Evolutionary conservation across 2,888 invertebrate species (phyloP).

Genomic region (Drosophila formosana): DNA sequence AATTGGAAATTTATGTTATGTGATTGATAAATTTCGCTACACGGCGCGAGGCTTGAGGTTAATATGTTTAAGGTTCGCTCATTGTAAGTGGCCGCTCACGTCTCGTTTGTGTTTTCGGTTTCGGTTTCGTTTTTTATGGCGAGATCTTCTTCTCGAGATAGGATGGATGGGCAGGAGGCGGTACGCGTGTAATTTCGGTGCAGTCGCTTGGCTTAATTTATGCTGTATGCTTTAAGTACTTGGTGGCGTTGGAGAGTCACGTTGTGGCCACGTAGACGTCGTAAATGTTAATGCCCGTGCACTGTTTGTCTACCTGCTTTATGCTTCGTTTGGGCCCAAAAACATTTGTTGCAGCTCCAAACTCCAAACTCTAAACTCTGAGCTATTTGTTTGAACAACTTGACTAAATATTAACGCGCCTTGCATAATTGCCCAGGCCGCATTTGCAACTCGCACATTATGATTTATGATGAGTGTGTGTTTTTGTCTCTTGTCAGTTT

Average conservation of each 20-base stretch:
- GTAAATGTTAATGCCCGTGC: constrained; percentile 51
- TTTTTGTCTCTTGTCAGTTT: constrained; percentile 18
- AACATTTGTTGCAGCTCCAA: constrained; percentile 49
- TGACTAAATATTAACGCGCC: constrained; percentile 40
- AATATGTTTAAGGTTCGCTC: constrained; percentile 20
- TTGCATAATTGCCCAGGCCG: constrained; percentile 62
- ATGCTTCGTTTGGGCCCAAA: constrained; percentile 43
- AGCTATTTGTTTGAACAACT: constrained; percentile 33
- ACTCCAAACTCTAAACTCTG: background rate
- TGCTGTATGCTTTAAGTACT: constrained; percentile 47
- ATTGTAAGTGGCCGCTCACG: constrained; percentile 70
- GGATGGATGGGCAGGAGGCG: constrained; percentile 2
- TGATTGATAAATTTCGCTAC: constrained; percentile 34
- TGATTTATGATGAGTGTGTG: constrained; percentile 37
- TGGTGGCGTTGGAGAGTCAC: constrained; percentile 46
- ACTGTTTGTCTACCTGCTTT: constrained; percentile 40
- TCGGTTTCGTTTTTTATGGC: constrained; percentile 5
- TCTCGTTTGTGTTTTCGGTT: constrained; percentile 34
- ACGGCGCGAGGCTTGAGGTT: background rate
- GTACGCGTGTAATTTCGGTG: constrained; percentile 46
- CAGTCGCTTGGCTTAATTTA: constrained; percentile 55
- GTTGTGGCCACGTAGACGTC: constrained; percentile 56
- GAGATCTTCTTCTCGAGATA: constrained; percentile 53
- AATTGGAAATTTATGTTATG: constrained; percentile 23
- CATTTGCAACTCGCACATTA: constrained; percentile 40